Evolutionary conservation across 1,140 invertebrate species (phyloP), one percentile per base, ranked within the genome.

Genomic region (Parapsyche elsis): DNA sequence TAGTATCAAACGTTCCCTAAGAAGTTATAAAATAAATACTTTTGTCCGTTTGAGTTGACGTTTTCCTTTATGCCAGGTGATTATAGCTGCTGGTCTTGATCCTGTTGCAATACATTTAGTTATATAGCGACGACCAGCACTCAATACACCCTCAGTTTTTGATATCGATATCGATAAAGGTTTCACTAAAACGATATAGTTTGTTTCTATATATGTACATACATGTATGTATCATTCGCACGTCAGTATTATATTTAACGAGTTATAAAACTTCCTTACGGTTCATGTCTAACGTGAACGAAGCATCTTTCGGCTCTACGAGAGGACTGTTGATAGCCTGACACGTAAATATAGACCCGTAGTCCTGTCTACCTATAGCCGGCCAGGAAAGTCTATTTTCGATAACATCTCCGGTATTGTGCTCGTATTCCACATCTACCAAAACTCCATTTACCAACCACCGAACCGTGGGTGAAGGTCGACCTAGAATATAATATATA

Each of bases 31-130:
- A 46, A 7, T 49, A 26, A 19, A 90, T 86, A 94, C 93, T 89
- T 92, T 94, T 75, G 93, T 93, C 85, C 93, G 92, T 86, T 93
- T 93, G 77, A 94, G 91, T 85, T 94, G 92, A 83, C 93, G 90
- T 86, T 94, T 94, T 84, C 93, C 94, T 86, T 95, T 95, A 88
- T 95, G 95, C 95, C 95, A 97, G 0, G 95, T 94, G 84, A 97
- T 94, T 84, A 94, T 91, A 23, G 96, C 95, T 0, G 94, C 92
- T 59, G 96, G 96, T 78, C 95, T 90, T 9, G 95, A 95, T 64
- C 96, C 96, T 9, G 92, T 92, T 1, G 95, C 95, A 85, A 95
- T 92, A 86, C 96, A 97, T 73, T 91, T 90, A 19, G 97, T 90
- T 85, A 95, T 92, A 85, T 95, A 95, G 21, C 92, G 89, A 71